A percentile compares a stretch with the other conserved stretches of the same genome.
phyloP scores from a whole-genome alignment of 2,888 invertebrate genomes.

The Himalopsyche tibetana region DNA sequence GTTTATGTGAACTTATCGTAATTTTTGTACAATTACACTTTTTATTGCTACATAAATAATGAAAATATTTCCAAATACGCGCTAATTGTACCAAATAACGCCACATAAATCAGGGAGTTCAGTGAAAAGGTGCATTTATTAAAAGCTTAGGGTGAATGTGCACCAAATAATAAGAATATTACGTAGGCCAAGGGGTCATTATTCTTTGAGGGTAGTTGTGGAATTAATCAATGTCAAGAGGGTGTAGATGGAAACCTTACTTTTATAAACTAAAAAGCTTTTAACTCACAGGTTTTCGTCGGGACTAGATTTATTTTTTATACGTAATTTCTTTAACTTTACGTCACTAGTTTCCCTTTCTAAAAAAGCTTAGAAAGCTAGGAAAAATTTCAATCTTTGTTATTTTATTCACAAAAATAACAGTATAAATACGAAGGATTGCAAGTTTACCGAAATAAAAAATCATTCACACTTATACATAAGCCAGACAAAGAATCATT shows the following conservation, averaged over 20 bases:
- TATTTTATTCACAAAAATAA: no score
- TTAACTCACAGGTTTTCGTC: neutral
- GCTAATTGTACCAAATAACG: slow-evolving; percentile 40
- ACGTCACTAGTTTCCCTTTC: no score
- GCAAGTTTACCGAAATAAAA: no score
- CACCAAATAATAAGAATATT: slow-evolving; percentile 16
- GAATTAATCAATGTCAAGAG: slow-evolving; percentile 27
- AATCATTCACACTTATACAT: no score
- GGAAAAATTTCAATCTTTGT: no score
- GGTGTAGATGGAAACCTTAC: neutral
- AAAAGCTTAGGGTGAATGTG: slow-evolving; percentile 34
- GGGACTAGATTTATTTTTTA: neutral
- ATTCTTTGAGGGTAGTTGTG: slow-evolving; percentile 15
- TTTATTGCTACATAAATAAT: slow-evolving; percentile 32
- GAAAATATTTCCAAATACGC: slow-evolving; percentile 11
- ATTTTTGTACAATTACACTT: neutral
- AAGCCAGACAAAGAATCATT: no score
- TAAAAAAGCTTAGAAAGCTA: no score
- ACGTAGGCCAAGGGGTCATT: neutral
- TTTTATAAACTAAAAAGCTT: slow-evolving; percentile 16
- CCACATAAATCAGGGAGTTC: slow-evolving; percentile 12
- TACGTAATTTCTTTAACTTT: no score
- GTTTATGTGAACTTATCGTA: neutral
- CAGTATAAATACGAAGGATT: no score
- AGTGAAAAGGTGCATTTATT: slow-evolving; percentile 34